Conservation (phyloP, 2,888 invertebrate species). For the Suillia variegata region DNA sequence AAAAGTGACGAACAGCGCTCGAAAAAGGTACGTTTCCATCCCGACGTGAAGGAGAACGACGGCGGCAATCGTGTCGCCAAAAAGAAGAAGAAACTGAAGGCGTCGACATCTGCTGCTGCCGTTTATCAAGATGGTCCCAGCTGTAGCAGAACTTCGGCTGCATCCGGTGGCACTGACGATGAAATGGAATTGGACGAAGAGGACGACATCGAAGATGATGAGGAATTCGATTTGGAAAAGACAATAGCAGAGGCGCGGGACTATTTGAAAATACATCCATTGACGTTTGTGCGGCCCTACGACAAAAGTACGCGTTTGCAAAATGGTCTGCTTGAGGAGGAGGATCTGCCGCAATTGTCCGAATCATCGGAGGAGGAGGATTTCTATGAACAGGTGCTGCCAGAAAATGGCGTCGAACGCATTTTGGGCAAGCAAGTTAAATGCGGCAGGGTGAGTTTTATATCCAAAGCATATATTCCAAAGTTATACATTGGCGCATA, state of each 20-base stretch:
- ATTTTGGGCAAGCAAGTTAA: slow-evolving; percentile 49
- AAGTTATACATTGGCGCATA: not conserved
- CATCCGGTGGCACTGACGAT: slow-evolving; percentile 12
- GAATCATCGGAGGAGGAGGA: slow-evolving; percentile 37
- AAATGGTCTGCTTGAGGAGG: slow-evolving; percentile 37
- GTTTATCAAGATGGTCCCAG: not conserved
- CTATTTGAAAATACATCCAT: slow-evolving; percentile 46
- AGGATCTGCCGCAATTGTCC: slow-evolving; percentile 33
- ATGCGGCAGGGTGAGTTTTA: slow-evolving; percentile 46
- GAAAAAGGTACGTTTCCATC: slow-evolving; percentile 49
- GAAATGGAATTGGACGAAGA: slow-evolving; percentile 29
- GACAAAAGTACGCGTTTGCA: slow-evolving; percentile 36
- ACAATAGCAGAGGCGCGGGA: slow-evolving; percentile 47
- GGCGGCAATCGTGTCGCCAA: slow-evolving; percentile 42
- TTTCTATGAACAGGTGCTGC: slow-evolving; percentile 39
- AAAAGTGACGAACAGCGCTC: slow-evolving; percentile 37
- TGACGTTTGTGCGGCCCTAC: slow-evolving; percentile 46
- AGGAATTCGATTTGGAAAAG: slow-evolving; percentile 45
- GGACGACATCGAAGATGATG: slow-evolving; percentile 40
- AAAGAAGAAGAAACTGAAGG: slow-evolving; percentile 39
- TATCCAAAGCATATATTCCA: not conserved
- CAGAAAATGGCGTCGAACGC: slow-evolving; percentile 51
- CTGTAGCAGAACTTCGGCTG: not conserved
- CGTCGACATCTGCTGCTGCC: slow-evolving; percentile 1
- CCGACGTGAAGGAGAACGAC: slow-evolving; percentile 47